These are phyloP conservation scores for Villa cingulata DNA, from an alignment of 2,888 invertebrate species.

Conservation along the genomic window DNA sequence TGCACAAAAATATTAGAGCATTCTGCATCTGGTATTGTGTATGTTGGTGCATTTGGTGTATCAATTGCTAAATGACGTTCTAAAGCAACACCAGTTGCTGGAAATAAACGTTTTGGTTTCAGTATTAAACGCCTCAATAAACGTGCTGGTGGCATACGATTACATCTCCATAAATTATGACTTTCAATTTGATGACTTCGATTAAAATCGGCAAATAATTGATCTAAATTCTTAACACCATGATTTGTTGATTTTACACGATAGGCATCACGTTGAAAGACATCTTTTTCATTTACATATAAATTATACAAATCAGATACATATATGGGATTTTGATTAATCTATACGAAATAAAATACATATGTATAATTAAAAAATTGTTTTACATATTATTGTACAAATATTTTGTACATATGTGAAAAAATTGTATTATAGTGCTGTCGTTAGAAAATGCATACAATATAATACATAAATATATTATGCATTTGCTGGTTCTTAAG, in stretches of 20 bases:
- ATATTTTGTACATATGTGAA: too few relatives aligned
- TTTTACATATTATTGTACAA: not conserved
- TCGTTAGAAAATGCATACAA: too few relatives aligned
- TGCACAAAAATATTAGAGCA: slow-evolving; percentile 67
- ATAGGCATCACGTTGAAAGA: slow-evolving; percentile 50
- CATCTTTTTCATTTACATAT: slow-evolving; percentile 43
- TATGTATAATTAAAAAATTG: not conserved
- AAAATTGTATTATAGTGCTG: too few relatives aligned
- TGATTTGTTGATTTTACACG: slow-evolving; percentile 37
- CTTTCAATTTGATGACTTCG: slow-evolving; percentile 21
- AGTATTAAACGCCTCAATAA: slow-evolving; percentile 57
- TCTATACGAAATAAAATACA: slow-evolving; percentile 34
- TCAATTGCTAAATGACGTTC: slow-evolving; percentile 67
- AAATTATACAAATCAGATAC: slow-evolving; percentile 42
- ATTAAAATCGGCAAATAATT: slow-evolving; percentile 32
- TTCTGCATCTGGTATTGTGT: slow-evolving; percentile 63
- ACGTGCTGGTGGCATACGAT: slow-evolving; percentile 60
- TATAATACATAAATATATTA: too few relatives aligned
- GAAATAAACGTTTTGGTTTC: slow-evolving; percentile 49
- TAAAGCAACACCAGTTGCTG: slow-evolving; percentile 59
- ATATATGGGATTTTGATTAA: slow-evolving; percentile 42
- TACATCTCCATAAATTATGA: slow-evolving; percentile 48
- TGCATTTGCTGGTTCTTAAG: too few relatives aligned
- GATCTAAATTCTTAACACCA: slow-evolving; percentile 30
- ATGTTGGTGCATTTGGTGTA: slow-evolving; percentile 50